These are phyloP conservation scores for Scaptomyza cyrtandrae DNA, from an alignment of 2,888 invertebrate species.

Conservation along the genomic window DNA sequence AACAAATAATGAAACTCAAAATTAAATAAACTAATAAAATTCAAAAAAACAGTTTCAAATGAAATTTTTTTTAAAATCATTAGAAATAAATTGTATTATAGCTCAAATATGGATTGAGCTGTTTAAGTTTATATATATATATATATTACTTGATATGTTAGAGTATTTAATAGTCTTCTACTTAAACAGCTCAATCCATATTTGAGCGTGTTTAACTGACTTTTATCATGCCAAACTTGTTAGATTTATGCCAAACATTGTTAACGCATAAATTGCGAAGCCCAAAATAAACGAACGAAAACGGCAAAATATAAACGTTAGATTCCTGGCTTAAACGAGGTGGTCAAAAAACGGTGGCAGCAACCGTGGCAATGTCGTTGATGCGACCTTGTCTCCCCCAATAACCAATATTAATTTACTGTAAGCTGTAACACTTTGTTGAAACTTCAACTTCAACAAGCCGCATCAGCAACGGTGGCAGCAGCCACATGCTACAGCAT, in stretches of 20 bases:
- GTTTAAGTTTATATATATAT: too few species aligned
- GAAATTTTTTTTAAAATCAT: too few species aligned
- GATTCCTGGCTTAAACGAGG: slow-evolving; percentile 2
- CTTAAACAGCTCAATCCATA: background rate
- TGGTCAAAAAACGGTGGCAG: slow-evolving; percentile 6
- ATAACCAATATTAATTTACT: slow-evolving; percentile 70
- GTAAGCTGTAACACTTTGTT: slow-evolving; percentile 36
- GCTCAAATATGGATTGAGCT: too few species aligned
- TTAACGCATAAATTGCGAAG: slow-evolving; percentile 47
- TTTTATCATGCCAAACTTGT: slow-evolving; percentile 35
- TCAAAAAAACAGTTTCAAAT: too few species aligned
- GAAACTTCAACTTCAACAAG: slow-evolving; percentile 8
- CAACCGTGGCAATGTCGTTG: slow-evolving; percentile 6
- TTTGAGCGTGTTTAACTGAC: slow-evolving; percentile 13
- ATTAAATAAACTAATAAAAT: too few species aligned
- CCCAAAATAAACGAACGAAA: background rate
- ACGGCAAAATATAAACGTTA: slow-evolving; percentile 3
- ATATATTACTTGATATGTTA: slow-evolving; percentile 1
- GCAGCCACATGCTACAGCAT: slow-evolving; percentile 13
- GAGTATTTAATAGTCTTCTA: slow-evolving; percentile 7
- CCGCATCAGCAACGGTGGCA: background rate
- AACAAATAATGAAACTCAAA: too few species aligned
- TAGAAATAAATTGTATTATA: too few species aligned
- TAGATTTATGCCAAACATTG: slow-evolving; percentile 43
- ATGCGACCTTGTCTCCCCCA: slow-evolving; percentile 35